Conservation (phyloP, 2,888 invertebrate species). For the Eupithecia inturbata region DNA sequence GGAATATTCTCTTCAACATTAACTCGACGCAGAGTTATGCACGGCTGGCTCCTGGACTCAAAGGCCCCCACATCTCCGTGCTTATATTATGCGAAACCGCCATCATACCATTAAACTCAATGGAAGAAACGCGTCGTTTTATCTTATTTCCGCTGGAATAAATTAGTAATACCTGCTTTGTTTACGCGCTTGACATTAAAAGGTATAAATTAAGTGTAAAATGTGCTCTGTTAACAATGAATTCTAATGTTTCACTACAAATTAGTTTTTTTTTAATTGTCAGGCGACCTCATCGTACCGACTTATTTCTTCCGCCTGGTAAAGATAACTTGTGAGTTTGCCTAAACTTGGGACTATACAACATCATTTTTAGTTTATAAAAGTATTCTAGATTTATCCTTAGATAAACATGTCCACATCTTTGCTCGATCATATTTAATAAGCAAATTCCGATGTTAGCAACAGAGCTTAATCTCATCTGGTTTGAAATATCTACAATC, state of each 20-base stretch:
- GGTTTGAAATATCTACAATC: neutral
- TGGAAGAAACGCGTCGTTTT: constrained; percentile 72
- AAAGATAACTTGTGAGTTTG: too few species aligned
- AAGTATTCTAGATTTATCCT: neutral
- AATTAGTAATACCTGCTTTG: constrained; percentile 56
- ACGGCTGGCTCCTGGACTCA: constrained; percentile 46
- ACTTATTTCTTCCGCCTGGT: too few species aligned
- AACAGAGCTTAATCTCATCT: neutral
- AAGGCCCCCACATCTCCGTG: constrained; percentile 69
- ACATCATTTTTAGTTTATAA: too few species aligned
- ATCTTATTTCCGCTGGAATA: constrained; percentile 81
- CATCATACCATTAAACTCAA: constrained; percentile 69
- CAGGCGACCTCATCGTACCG: too few species aligned
- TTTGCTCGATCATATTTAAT: neutral
- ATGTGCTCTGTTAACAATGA: neutral
- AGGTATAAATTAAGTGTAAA: constrained; percentile 1
- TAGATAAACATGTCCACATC: neutral
- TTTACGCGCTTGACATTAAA: constrained; percentile 40
- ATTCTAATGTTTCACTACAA: neutral
- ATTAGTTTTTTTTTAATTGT: too few species aligned
- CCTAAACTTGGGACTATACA: too few species aligned
- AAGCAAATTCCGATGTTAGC: neutral
- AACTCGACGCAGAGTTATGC: constrained; percentile 3
- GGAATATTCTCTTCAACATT: neutral
- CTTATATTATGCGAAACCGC: constrained; percentile 73